A percentile compares a stretch with the other conserved stretches of the same genome.
Conservation (phyloP, 2,888 invertebrate species). For the Macropis europaea region DNA sequence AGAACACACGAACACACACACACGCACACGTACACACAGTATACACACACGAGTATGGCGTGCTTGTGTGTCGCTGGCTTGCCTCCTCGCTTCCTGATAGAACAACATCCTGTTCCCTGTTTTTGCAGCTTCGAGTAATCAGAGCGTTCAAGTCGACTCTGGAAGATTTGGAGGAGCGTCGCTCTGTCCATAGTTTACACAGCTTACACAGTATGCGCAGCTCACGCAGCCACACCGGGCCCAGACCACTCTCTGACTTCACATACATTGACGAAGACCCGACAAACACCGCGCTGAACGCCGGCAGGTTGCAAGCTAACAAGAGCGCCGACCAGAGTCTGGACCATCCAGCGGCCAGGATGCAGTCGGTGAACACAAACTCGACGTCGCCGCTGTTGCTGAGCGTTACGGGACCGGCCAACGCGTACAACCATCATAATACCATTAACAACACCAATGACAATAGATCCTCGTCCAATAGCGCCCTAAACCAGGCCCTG, state of each 20-base stretch:
- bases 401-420: constrained; percentile 73
- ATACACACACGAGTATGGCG: constrained; percentile 56
- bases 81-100: constrained; percentile 78
- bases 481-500: constrained; percentile 65
- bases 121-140: constrained; percentile 99
- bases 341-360: constrained; percentile 74
- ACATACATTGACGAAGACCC: constrained; percentile 90
- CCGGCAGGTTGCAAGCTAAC: constrained; percentile 62
- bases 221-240: constrained; percentile 88
- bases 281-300: constrained; percentile 72
- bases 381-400: constrained; percentile 76
- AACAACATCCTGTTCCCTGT: constrained; percentile 82
- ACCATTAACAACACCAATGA: constrained; percentile 63
- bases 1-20: not conserved
- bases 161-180: constrained; percentile 99
- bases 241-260: constrained; percentile 90
- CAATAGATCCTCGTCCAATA: constrained; percentile 67
- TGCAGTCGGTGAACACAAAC: constrained; percentile 72
- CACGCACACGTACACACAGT: not conserved
- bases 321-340: constrained; percentile 86
- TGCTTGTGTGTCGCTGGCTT: constrained; percentile 78
- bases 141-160: constrained; percentile 99
- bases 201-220: constrained; percentile 93
- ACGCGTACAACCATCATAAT: constrained; percentile 72
- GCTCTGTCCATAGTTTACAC: constrained; percentile 98